Conservation (phyloP, 2,888 invertebrate species). For the Lepidocyrtoides sp. region DNA sequence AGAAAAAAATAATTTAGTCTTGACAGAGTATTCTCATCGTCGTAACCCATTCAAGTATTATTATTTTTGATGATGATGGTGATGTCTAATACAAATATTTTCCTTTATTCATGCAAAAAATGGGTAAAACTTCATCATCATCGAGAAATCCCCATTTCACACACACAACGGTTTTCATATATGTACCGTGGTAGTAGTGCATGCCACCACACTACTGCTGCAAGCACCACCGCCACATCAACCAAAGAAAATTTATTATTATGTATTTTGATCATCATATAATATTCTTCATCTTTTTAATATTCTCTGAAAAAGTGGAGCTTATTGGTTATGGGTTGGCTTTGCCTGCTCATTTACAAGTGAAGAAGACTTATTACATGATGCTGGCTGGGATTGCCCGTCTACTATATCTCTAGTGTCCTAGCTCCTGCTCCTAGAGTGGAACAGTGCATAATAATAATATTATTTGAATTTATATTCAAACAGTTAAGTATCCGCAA, state of each 20-base stretch:
- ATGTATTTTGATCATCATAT: conserved; percentile 25
- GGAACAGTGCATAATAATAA: neutral
- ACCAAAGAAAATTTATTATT: conserved; percentile 37
- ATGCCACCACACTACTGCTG: neutral
- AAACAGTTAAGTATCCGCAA: conserved; percentile 60
- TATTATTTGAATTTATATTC: conserved; percentile 39
- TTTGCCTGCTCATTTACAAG: neutral
- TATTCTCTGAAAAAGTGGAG: conserved; percentile 4
- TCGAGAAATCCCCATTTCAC: neutral
- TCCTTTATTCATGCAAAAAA: conserved; percentile 1
- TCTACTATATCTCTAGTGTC: too few relatives aligned
- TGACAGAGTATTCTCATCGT: neutral
- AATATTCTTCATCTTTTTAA: conserved; percentile 24
- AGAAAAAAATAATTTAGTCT: conserved; percentile 36
- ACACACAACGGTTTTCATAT: neutral
- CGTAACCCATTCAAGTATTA: neutral
- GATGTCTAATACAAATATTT: conserved; percentile 60
- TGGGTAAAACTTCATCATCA: neutral
- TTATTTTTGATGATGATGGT: conserved; percentile 45
- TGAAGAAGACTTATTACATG: neutral
- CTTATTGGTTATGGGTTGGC: neutral
- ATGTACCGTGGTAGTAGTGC: too few relatives aligned
- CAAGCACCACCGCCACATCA: neutral
- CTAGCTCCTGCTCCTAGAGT: neutral
- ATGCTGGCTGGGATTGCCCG: too few relatives aligned